Percentiles rank a stretch among this genome's conserved stretches.
Conservation (phyloP, 2,797 vertebrate species). For the Sebastes taczanowskii region DNA sequence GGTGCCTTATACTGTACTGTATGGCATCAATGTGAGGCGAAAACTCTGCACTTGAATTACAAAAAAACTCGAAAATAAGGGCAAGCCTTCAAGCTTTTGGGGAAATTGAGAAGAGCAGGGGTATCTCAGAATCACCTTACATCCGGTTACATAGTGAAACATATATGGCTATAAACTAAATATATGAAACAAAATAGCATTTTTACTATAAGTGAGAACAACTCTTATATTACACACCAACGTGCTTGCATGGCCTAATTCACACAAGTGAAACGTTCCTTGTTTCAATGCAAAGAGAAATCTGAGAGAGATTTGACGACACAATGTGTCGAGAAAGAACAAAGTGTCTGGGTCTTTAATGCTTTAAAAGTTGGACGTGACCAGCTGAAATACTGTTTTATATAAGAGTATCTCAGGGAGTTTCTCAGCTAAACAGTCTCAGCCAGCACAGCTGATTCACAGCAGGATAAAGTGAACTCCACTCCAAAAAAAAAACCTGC, state of each 20-base stretch:
- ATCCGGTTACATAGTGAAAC: background rate
- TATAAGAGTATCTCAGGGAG: background rate
- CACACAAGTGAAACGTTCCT: background rate
- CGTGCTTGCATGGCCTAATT: background rate
- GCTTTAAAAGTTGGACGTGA: background rate
- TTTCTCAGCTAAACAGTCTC: background rate
- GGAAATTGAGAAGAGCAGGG: background rate
- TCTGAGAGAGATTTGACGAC: background rate
- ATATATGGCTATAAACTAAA: background rate
- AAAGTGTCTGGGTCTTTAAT: background rate
- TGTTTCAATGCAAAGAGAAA: constrained; percentile 11
- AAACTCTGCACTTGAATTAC: background rate
- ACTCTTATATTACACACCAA: constrained; percentile 14
- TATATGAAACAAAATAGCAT: background rate
- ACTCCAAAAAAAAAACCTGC: background rate
- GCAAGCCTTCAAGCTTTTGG: background rate
- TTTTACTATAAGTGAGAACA: background rate
- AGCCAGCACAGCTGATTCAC: background rate
- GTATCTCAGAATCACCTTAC: background rate
- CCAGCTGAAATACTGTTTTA: background rate
- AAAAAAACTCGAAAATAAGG: background rate
- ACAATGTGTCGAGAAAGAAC: background rate
- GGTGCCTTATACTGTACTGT: background rate
- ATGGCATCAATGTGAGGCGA: background rate
- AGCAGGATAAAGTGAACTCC: background rate